phyloP scores from a whole-genome alignment of 1,140 invertebrate species.

The Phocides pigmalion region DNA sequence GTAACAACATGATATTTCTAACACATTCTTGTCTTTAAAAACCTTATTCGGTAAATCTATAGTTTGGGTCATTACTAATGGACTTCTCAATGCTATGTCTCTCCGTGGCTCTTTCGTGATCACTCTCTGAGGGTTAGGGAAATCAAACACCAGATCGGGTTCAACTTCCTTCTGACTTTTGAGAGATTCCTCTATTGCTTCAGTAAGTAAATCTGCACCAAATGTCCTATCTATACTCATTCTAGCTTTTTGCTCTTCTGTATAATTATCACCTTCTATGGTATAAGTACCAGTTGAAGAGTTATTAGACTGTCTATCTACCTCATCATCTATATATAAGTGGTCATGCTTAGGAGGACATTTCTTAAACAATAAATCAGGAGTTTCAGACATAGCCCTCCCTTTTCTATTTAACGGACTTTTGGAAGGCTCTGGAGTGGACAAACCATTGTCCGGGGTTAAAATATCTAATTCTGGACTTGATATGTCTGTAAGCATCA shows the following conservation, averaged over 20 bases:
- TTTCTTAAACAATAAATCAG: conserved; percentile 72
- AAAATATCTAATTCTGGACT: conserved; percentile 85
- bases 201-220: conserved; percentile 58
- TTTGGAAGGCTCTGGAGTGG: conserved; percentile 67
- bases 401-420: conserved; percentile 62
- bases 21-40: conserved; percentile 83
- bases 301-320: conserved; percentile 70
- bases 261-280: conserved; percentile 92
- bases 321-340: conserved; percentile 73
- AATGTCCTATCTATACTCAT: conserved; percentile 94
- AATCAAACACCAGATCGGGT: conserved; percentile 74
- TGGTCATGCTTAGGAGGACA: conserved; percentile 64
- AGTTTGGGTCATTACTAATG: conserved; percentile 49
- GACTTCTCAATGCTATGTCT: conserved; percentile 57
- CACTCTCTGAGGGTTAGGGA: conserved; percentile 50
- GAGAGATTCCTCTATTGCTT: conserved; percentile 64
- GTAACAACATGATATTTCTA: conserved; percentile 86
- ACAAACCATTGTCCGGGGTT: conserved; percentile 81
- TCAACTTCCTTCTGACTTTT: conserved; percentile 54
- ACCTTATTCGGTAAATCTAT: conserved; percentile 67
- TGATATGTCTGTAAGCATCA: conserved; percentile 83
- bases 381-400: conserved; percentile 67
- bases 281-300: conserved; percentile 94
- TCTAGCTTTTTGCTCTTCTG: conserved; percentile 93
- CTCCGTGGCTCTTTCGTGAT: conserved; percentile 71